phyloP scores from a whole-genome alignment of 2,113 vertebrate species.

The Crotalus tigris region DNA sequence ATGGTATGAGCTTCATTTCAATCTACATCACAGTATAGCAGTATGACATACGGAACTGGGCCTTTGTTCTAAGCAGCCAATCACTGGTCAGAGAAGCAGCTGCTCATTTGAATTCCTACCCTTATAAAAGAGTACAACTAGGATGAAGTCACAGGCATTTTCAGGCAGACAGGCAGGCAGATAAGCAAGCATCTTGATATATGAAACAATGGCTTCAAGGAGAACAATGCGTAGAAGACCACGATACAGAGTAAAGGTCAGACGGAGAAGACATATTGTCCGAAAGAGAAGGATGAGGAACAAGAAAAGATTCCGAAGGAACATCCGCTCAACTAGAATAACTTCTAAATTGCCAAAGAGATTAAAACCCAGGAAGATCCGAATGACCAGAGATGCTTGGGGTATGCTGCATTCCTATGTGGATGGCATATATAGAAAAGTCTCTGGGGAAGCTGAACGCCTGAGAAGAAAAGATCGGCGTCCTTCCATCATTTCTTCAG shows the following conservation, averaged over 20 bases:
- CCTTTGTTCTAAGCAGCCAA: constrained; percentile 23
- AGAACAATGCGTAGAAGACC: neutral
- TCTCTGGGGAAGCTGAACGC: constrained; percentile 21
- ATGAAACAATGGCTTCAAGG: constrained; percentile 15
- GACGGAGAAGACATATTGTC: neutral
- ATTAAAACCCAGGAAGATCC: neutral
- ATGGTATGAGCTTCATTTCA: neutral
- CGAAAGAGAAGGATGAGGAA: neutral
- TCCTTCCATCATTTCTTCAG: constrained; percentile 9
- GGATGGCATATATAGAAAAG: constrained; percentile 21
- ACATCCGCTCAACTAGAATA: neutral
- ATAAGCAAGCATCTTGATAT: neutral
- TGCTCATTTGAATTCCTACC: constrained; percentile 17
- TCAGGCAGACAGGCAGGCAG: neutral
- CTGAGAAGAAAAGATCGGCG: constrained; percentile 10
- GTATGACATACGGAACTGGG: neutral
- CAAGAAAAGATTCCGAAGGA: neutral
- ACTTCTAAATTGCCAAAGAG: neutral
- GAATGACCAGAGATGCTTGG: constrained; percentile 30
- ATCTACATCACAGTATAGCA: neutral
- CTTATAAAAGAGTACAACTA: constrained; percentile 14
- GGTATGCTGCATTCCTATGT: constrained; percentile 18
- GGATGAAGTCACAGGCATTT: constrained; percentile 2
- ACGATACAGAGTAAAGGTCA: neutral
- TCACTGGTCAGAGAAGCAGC: neutral